A percentile compares a stretch with the other conserved stretches of the same genome.
Conservation (phyloP, 2,113 vertebrate species). For the Syngnathoides biaculeatus region DNA sequence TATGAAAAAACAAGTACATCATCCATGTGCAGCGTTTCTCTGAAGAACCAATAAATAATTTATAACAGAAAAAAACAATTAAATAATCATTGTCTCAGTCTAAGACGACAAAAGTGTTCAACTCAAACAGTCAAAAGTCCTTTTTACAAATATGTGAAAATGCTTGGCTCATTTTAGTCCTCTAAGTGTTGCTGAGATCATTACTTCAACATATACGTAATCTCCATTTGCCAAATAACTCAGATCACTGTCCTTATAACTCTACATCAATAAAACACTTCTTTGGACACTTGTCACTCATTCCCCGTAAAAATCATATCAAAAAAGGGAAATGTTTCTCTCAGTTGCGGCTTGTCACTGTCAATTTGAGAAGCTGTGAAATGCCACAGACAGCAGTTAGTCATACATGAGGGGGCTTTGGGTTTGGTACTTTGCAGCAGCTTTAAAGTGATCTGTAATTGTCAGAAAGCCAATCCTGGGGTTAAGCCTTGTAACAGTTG, state of each 20-base stretch:
- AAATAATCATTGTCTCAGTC: slow-evolving; percentile 68
- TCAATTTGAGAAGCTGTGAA: slow-evolving; percentile 20
- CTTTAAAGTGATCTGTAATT: slow-evolving; percentile 36
- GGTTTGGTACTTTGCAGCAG: slow-evolving; percentile 65
- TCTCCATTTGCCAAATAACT: slow-evolving; percentile 11
- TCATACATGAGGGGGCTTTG: slow-evolving; percentile 46
- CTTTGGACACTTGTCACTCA: slow-evolving; percentile 41
- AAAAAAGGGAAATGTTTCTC: slow-evolving; percentile 24
- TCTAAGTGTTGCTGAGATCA: slow-evolving; percentile 10
- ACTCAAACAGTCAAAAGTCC: slow-evolving; percentile 56
- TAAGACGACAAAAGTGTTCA: slow-evolving; percentile 42
- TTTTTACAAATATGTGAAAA: slow-evolving; percentile 51
- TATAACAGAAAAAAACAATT: slow-evolving; percentile 52
- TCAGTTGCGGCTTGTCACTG: slow-evolving; percentile 15
- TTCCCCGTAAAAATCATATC: slow-evolving; percentile 20
- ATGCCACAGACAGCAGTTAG: slow-evolving; percentile 29
- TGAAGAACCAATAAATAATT: slow-evolving; percentile 64
- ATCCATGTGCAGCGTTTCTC: slow-evolving; percentile 62
- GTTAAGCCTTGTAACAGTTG: slow-evolving; percentile 83
- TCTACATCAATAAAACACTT: slow-evolving; percentile 13
- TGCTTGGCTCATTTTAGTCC: slow-evolving; percentile 33
- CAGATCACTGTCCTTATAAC: slow-evolving; percentile 26
- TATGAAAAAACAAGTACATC: slow-evolving; percentile 47
- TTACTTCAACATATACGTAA: slow-evolving; percentile 10
- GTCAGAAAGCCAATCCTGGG: slow-evolving; percentile 11